Percentiles rank a stretch among this genome's conserved stretches.
Conservation (phyloP, 2,888 invertebrate genomes). For the Hemicrepidius hirtus region DNA sequence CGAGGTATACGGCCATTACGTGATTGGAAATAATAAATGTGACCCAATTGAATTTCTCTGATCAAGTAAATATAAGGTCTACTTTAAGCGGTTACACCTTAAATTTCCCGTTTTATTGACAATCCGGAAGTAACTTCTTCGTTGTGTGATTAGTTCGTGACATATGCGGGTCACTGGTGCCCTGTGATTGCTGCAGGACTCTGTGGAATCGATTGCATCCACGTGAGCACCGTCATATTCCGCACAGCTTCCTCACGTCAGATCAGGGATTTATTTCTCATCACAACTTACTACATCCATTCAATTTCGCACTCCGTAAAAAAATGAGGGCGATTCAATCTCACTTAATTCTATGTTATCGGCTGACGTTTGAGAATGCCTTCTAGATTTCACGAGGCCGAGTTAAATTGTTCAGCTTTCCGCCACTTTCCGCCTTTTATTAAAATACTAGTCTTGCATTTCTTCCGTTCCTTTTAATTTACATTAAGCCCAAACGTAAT, state of each 20-base stretch:
- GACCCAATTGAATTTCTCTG: conserved; percentile 41
- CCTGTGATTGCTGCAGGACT: conserved; percentile 31
- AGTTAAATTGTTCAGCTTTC: conserved; percentile 29
- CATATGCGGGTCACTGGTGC: conserved; percentile 42
- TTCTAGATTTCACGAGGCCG: conserved; percentile 19
- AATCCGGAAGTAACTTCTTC: conserved; percentile 10
- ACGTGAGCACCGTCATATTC: conserved; percentile 37
- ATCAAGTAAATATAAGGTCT: conserved; percentile 35
- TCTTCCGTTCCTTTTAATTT: conserved; percentile 24
- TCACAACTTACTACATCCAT: conserved; percentile 40
- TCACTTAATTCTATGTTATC: conserved; percentile 37
- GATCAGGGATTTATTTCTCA: conserved; percentile 44
- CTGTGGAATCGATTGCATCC: conserved; percentile 27
- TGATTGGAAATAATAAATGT: conserved; percentile 50
- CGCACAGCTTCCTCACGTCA: conserved; percentile 46
- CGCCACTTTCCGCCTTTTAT: conserved; percentile 21
- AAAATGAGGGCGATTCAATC: conserved; percentile 31
- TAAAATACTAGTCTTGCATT: conserved; percentile 29
- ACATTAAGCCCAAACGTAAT: conserved; percentile 17
- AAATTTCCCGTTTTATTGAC: conserved; percentile 28
- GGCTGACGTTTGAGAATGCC: conserved; percentile 27
- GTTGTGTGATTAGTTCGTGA: conserved; percentile 29
- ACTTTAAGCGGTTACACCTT: conserved; percentile 17
- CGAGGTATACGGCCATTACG: conserved; percentile 41
- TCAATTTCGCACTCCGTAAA: conserved; percentile 38